A percentile compares a stretch with the other conserved stretches of the same genome.
Evolutionary conservation across 1,140 invertebrate species (phyloP).

Genomic region (Drosophila ambigua): DNA sequence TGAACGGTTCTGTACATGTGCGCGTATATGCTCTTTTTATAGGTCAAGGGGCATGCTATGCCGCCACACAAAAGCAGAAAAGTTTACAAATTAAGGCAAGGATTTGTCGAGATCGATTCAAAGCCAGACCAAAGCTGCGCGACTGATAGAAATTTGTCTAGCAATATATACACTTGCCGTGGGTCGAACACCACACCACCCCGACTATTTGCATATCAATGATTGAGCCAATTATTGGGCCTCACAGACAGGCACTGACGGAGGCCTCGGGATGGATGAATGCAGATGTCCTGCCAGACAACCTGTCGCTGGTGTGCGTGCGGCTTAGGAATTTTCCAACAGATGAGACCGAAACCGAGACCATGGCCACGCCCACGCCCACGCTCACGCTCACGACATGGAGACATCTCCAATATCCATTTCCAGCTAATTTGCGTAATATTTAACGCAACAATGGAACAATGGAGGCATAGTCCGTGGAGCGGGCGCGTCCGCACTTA

Average conservation of each 20-base stretch:
- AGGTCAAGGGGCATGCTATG: constrained; percentile 50
- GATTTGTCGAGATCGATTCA: neutral
- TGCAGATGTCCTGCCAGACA: constrained; percentile 58
- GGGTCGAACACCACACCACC: neutral
- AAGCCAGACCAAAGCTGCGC: too few relatives aligned
- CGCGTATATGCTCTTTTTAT: constrained; percentile 25
- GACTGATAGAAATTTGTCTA: constrained; percentile 34
- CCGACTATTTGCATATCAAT: constrained; percentile 55
- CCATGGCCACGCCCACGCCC: constrained; percentile 35
- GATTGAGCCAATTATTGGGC: constrained; percentile 29
- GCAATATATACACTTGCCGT: constrained; percentile 1
- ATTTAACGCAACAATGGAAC: constrained; percentile 46
- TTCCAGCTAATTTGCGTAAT: constrained; percentile 80
- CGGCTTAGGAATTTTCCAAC: constrained; percentile 63
- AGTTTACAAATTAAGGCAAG: constrained; percentile 11
- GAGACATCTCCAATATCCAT: constrained; percentile 69
- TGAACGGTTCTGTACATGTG: constrained; percentile 16
- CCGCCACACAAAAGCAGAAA: constrained; percentile 10
- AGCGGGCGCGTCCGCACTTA: constrained; percentile 18
- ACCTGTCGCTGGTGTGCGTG: constrained; percentile 61
- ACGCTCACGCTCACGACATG: constrained; percentile 50
- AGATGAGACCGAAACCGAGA: constrained; percentile 2
- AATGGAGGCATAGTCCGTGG: constrained; percentile 22
- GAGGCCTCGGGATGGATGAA: constrained; percentile 1
- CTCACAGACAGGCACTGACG: neutral